These are phyloP conservation scores for Ceuthmochares aereus DNA, from an alignment of 2,113 vertebrate genomes.

Conservation along the genomic window DNA sequence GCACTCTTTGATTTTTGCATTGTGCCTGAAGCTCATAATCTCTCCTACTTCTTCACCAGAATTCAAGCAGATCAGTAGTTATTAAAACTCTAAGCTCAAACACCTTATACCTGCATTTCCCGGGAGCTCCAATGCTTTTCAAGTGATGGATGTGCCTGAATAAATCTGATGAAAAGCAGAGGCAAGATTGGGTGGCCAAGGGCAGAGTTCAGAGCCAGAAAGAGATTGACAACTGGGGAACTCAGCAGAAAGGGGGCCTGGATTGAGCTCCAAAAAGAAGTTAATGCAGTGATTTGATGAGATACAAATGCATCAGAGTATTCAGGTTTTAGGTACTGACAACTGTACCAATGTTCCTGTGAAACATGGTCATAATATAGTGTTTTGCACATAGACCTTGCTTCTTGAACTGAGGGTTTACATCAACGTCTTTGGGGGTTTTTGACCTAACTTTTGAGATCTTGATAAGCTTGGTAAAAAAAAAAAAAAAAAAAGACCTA, in stretches of 20 bases:
- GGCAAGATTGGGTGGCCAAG: neutral
- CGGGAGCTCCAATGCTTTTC: neutral
- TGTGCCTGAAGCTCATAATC: rapidly evolving
- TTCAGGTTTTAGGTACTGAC: neutral
- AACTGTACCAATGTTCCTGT: neutral
- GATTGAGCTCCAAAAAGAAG: neutral
- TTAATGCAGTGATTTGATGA: neutral
- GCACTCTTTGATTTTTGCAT: neutral
- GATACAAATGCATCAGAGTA: neutral
- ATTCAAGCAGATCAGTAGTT: neutral
- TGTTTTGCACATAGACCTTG: neutral
- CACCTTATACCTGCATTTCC: neutral
- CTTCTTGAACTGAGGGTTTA: neutral
- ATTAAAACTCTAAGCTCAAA: neutral
- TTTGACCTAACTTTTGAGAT: neutral
- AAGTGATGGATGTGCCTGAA: neutral
- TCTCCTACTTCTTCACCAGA: neutral
- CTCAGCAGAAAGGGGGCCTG: neutral
- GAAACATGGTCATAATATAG: neutral
- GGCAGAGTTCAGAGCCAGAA: neutral
- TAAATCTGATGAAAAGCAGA: neutral
- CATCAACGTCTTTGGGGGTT: neutral
- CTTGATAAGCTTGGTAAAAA: neutral
- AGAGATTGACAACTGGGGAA: neutral
- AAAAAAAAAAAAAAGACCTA: neutral